phyloP scores from a whole-genome alignment of 2,113 vertebrate genomes.

The Helogale parvula region DNA sequence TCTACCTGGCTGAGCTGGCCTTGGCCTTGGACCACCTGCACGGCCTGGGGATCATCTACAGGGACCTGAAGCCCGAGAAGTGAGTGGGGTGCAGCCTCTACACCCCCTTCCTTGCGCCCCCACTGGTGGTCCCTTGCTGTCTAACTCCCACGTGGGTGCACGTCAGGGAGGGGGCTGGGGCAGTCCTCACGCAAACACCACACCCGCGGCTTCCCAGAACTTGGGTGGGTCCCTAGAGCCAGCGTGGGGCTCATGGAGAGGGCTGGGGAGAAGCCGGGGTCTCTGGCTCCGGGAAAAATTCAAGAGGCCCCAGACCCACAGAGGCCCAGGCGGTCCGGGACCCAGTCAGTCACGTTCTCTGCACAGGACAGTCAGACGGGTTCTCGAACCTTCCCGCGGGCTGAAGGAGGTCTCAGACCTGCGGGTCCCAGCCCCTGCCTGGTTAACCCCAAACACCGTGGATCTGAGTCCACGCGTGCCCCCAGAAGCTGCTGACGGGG shows the following conservation, averaged over 20 bases:
- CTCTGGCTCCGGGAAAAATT: neutral
- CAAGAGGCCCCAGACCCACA: neutral
- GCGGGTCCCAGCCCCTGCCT: rapidly evolving
- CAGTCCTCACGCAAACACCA: rapidly evolving
- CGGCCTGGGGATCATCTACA: conserved; percentile 92
- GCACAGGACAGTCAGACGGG: neutral
- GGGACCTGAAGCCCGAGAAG: conserved; percentile 94
- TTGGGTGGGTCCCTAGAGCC: neutral
- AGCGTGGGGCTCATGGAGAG: rapidly evolving
- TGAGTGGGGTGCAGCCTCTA: conserved; percentile 75
- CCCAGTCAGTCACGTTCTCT: no score
- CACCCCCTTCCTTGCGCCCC: neutral
- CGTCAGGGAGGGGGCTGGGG: rapidly evolving
- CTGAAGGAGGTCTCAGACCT: neutral
- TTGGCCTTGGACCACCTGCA: conserved; percentile 92
- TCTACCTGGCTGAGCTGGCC: conserved; percentile 93
- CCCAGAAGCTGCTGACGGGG: neutral
- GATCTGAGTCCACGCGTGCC: rapidly evolving
- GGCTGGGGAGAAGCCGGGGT: no score
- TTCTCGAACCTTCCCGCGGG: neutral
- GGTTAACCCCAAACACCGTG: rapidly evolving
- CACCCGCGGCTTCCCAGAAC: rapidly evolving
- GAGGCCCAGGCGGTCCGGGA: rapidly evolving
- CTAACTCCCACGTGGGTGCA: rapidly evolving
- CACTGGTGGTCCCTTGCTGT: rapidly evolving